A percentile compares a stretch with the other conserved stretches of the same genome.
Evolutionary conservation across 2,888 invertebrate species (phyloP).

Genomic region (Listrodromus nycthemerus): DNA sequence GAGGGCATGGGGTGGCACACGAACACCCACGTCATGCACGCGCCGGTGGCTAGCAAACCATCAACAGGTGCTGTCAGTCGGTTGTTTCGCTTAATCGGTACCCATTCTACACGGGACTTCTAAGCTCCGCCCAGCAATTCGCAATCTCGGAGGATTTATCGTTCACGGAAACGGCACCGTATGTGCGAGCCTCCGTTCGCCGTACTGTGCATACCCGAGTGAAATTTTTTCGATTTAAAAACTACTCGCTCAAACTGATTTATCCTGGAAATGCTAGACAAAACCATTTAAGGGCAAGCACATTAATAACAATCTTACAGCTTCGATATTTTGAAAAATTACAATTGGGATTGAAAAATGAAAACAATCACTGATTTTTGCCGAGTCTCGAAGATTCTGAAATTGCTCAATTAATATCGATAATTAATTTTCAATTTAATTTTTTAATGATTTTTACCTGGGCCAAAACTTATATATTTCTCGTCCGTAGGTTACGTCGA

Average conservation of each 20-base stretch:
- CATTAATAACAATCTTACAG: no score
- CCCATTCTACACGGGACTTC: constrained; percentile 74
- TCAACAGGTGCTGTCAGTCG: constrained; percentile 80
- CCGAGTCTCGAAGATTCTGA: no score
- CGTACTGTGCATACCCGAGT: neutral
- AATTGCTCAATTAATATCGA: no score
- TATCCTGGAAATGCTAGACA: no score
- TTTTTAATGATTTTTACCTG: neutral
- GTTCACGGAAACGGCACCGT: constrained; percentile 10
- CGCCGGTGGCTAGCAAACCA: constrained; percentile 71
- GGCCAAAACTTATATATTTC: neutral
- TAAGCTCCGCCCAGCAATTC: constrained; percentile 69
- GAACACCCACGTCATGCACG: constrained; percentile 54
- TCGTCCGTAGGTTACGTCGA: neutral
- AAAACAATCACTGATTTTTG: no score
- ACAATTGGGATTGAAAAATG: no score
- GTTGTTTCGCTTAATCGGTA: constrained; percentile 81
- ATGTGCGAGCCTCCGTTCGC: neutral
- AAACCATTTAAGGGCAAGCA: no score
- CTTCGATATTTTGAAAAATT: no score
- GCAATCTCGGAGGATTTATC: constrained; percentile 62
- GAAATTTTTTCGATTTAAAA: neutral
- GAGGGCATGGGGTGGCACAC: constrained; percentile 12
- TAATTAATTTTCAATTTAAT: neutral
- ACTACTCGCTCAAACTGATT: neutral